Conservation (phyloP, 92 coral and sea anemone genomes). For the Paramuricea clavata region DNA sequence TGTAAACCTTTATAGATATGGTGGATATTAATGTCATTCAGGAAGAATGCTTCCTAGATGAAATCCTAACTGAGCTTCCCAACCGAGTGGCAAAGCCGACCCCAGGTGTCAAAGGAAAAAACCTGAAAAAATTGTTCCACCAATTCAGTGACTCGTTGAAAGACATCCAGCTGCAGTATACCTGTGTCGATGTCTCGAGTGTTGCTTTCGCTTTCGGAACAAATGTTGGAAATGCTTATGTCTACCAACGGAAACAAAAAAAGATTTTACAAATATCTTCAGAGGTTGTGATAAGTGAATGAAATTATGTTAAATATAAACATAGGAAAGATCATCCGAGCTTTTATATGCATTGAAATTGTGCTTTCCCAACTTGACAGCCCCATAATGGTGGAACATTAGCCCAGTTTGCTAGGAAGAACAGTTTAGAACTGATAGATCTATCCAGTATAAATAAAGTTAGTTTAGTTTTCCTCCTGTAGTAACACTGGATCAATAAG, state of each 20-base stretch:
- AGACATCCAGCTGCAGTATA: constrained; percentile 71
- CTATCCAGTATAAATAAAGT: too few species aligned
- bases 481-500: too few species aligned
- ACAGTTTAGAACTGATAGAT: too few species aligned
- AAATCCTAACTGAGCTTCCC: constrained; percentile 21
- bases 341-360: too few species aligned
- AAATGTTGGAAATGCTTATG: constrained; percentile 81
- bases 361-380: too few species aligned
- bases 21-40: constrained; percentile 17
- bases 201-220: constrained; percentile 85
- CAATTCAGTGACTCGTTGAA: constrained; percentile 54
- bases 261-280: constrained; percentile 76
- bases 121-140: constrained; percentile 17
- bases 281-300: constrained; percentile 59
- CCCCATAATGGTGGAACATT: too few species aligned
- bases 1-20: background rate
- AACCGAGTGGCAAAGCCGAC: constrained; percentile 39
- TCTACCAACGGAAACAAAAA: constrained; percentile 78
- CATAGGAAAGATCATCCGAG: too few species aligned
- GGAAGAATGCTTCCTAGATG: constrained; percentile 40
- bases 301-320: too few species aligned
- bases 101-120: constrained; percentile 33
- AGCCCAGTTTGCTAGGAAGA: too few species aligned
- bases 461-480: too few species aligned
- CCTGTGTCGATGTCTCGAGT: constrained; percentile 87